Evolutionary conservation across 2,888 invertebrate species (phyloP), one percentile per base, ranked within the genome.

Genomic region (Leuctra nigra): DNA sequence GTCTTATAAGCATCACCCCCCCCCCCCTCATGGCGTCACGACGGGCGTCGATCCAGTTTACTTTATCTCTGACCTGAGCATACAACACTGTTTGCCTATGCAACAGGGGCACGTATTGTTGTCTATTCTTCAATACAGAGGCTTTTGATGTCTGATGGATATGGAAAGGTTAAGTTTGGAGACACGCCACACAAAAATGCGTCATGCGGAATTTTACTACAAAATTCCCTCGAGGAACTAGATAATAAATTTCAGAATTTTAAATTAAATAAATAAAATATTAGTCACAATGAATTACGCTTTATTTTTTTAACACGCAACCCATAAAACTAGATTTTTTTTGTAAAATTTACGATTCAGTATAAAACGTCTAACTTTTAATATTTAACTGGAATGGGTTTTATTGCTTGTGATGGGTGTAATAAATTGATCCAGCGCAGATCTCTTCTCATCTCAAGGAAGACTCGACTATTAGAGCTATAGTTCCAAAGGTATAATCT

Each of bases 401-500:
- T 44, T 44, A 44, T 20, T n/a, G 20, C 20, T 44, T 2, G 3
- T 20, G n/a, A n/a, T 44, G 20, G 22, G 44, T 22, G 20, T 44
- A 23, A 44, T 44, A 44, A 44, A 44, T 44, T 44, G 44, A 44
- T 44, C n/a, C 44, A 29, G 23, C 44, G 22, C 44, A 22, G 44
- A 44, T 20, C 18, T 44, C 22, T 44, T 23, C 44, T 13, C 22
- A 44, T 20, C 18, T 44, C 22, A 22, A 20, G 20, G 18, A 44
- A 44, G 44, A 44, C 20, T 44, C 3, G n/a, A 41, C 41, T 41
- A 20, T 44, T n/a, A 44, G 22, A n/a, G 44, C 23, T 23, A 50
- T 50, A 33, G 16, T 47, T 25, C 16, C 35, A 50, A 20, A 33
- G 50, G 50, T 50, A n/a, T n/a, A 50, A 50, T 50, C 50, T 35